Conservation (phyloP, 2,888 invertebrate species). For the Opisthograptis luteolata region DNA sequence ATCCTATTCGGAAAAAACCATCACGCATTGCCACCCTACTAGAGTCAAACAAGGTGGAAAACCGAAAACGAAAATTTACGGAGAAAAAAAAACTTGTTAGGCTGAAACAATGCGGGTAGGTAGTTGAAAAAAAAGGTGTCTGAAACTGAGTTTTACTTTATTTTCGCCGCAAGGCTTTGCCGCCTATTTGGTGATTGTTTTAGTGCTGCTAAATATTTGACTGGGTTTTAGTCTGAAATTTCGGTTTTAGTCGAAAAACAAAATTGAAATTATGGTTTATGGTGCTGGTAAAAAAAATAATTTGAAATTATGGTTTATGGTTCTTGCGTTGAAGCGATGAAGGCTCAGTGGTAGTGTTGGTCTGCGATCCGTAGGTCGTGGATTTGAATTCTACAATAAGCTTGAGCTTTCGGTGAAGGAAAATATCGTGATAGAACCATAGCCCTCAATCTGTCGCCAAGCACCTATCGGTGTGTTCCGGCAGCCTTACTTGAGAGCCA, state of each 20-base stretch:
- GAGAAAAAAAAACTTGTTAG: constrained; percentile 23
- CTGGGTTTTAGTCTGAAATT: not conserved
- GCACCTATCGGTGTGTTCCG: no score
- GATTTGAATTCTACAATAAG: no score
- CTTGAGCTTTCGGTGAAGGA: no score
- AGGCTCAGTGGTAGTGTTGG: no score
- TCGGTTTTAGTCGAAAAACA: not conserved
- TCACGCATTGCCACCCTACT: not conserved
- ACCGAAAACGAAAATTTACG: constrained; percentile 21
- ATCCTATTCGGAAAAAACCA: not conserved
- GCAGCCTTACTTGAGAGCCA: no score
- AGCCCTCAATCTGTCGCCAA: no score
- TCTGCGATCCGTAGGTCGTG: no score
- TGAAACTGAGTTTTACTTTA: constrained; percentile 11
- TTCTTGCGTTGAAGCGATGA: no score
- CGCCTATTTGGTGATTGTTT: constrained; percentile 13
- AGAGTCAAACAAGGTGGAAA: constrained; percentile 21
- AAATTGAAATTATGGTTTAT: not conserved
- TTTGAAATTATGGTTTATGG: no score
- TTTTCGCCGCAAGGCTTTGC: constrained; percentile 4
- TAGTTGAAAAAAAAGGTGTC: constrained; percentile 25
- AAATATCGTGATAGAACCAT: no score
- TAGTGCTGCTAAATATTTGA: constrained; percentile 2
- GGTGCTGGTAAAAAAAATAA: no score
- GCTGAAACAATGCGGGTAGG: constrained; percentile 25